phyloP scores from a whole-genome alignment of 1,140 invertebrate genomes.

The Microplitis mediator region DNA sequence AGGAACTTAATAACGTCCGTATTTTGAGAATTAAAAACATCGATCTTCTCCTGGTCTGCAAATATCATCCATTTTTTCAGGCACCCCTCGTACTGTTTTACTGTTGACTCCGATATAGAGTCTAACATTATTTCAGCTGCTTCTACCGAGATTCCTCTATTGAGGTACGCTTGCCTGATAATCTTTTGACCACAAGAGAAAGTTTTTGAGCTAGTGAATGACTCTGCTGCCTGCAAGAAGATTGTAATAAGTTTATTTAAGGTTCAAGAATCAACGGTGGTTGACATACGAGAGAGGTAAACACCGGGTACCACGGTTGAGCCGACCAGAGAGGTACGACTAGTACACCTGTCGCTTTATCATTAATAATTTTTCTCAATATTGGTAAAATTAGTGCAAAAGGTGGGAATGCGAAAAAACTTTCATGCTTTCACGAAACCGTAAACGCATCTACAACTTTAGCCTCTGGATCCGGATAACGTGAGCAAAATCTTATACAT shows the following conservation, averaged over 20 bases:
- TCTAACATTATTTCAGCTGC: conserved; percentile 19
- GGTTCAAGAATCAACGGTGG: conserved; percentile 22
- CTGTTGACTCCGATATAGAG: conserved; percentile 2
- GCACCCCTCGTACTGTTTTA: background rate
- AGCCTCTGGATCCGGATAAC: background rate
- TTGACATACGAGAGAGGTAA: background rate
- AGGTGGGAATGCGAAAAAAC: conserved; percentile 40
- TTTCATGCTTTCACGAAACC: conserved; percentile 30
- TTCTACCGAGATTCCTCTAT: background rate
- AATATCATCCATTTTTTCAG: conserved; percentile 22
- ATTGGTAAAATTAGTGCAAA: background rate
- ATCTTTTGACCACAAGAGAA: conserved; percentile 18
- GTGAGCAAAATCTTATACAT: conserved; percentile 36
- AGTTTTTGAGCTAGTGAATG: conserved; percentile 12
- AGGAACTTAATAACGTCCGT: conserved; percentile 10
- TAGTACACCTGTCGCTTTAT: conserved; percentile 23
- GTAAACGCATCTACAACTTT: conserved; percentile 40
- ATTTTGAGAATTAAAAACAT: background rate
- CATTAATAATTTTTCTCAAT: conserved; percentile 26
- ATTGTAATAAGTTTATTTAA: background rate
- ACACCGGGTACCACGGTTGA: conserved; percentile 27
- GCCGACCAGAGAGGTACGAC: conserved; percentile 24
- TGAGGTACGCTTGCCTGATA: conserved; percentile 22
- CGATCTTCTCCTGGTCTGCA: background rate
- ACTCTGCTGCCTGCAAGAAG: conserved; percentile 1